phyloP scores from a whole-genome alignment of 2,888 invertebrate genomes.

The Drosophila robusta region DNA sequence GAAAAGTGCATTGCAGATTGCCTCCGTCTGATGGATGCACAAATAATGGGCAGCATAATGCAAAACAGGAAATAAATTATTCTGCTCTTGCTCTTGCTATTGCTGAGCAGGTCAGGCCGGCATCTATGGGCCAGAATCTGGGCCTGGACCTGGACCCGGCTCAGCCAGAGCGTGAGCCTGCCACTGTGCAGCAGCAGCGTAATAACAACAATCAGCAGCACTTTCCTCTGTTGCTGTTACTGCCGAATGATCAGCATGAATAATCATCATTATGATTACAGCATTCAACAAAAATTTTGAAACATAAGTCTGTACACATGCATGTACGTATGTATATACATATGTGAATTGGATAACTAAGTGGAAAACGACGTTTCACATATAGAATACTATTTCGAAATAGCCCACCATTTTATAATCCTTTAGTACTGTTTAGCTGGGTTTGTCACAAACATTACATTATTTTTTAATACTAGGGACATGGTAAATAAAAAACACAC shows the following conservation, averaged over 20 bases:
- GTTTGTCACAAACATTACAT: no score
- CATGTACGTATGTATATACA: neutral
- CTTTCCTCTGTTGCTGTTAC: constrained; percentile 24
- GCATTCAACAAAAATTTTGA: constrained; percentile 16
- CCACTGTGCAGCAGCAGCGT: constrained; percentile 36
- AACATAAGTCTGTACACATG: neutral
- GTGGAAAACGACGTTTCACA: neutral
- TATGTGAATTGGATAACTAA: neutral
- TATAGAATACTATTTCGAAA: neutral
- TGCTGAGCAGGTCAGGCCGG: constrained; percentile 14
- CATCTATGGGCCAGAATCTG: constrained; percentile 4
- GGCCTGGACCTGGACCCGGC: constrained; percentile 16
- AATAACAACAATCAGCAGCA: constrained; percentile 70
- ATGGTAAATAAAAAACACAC: no score
- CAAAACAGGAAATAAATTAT: constrained; percentile 75
- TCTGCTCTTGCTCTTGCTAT: constrained; percentile 31
- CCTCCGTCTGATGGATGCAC: constrained; percentile 60
- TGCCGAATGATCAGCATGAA: constrained; percentile 30
- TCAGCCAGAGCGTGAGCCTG: constrained; percentile 8
- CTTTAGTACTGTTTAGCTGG: no score
- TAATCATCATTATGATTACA: constrained; percentile 39
- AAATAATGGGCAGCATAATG: constrained; percentile 70
- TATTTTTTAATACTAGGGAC: no score
- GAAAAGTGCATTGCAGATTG: constrained; percentile 59
- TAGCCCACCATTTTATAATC: neutral